phyloP scores from a whole-genome alignment of 2,113 vertebrate species.

The Octodon degus region DNA sequence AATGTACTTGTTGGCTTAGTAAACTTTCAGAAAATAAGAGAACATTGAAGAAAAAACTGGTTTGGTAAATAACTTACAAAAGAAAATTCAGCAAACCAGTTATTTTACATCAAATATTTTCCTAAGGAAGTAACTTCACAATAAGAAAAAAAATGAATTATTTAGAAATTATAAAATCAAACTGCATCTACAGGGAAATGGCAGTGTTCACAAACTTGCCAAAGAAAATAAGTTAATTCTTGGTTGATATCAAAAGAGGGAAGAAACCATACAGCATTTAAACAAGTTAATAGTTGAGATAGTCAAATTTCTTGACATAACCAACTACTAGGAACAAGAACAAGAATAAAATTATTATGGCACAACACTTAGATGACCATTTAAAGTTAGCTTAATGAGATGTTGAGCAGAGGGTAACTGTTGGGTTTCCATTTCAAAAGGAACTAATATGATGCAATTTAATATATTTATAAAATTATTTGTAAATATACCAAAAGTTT shows the following conservation, averaged over 20 bases:
- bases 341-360: constrained; percentile 82
- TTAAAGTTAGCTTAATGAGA: constrained; percentile 72
- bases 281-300: constrained; percentile 83
- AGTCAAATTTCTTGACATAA: constrained; percentile 87
- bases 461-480: neutral
- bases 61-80: constrained; percentile 13
- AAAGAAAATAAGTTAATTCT: constrained; percentile 86
- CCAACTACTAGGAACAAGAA: constrained; percentile 77
- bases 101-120: constrained; percentile 45
- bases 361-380: constrained; percentile 75
- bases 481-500: constrained; percentile 24
- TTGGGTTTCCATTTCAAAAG: neutral
- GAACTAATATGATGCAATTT: constrained; percentile 38
- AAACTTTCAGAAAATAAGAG: neutral
- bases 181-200: constrained; percentile 78
- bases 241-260: constrained; percentile 81
- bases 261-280: constrained; percentile 74
- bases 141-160: constrained; percentile 66
- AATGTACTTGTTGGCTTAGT: neutral
- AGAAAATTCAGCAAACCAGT: constrained; percentile 28
- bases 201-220: constrained; percentile 79
- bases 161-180: constrained; percentile 71
- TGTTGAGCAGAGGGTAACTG: neutral
- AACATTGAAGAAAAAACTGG: neutral
- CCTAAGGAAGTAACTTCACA: constrained; percentile 65